Percentiles rank a stretch among this genome's conserved stretches.
Conservation (phyloP, 2,113 vertebrate species). For the Phoenicopterus ruber region DNA sequence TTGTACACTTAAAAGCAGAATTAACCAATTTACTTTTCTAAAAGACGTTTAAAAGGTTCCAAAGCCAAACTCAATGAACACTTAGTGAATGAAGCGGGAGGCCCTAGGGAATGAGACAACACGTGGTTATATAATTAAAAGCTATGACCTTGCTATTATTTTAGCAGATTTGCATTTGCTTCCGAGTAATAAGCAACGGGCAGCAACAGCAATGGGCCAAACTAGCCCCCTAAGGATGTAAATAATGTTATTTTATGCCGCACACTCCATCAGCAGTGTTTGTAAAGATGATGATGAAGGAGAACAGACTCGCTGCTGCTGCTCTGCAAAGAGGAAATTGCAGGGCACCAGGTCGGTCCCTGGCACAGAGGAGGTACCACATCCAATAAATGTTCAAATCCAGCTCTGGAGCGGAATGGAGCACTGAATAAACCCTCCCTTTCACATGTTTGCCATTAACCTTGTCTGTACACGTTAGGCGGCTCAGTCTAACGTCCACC, state of each 20-base stretch:
- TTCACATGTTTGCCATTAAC: fast-evolving
- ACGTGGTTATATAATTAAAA: not conserved
- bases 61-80: not conserved
- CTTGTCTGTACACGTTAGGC: fast-evolving
- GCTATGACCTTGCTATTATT: not conserved
- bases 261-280: not conserved
- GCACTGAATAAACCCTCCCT: not conserved
- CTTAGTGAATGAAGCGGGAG: not conserved
- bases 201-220: not conserved
- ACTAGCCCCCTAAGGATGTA: not conserved
- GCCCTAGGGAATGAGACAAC: not conserved
- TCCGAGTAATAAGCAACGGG: not conserved
- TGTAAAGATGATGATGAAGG: not conserved
- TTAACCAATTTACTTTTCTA: not conserved
- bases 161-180: not conserved
- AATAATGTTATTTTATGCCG: not conserved
- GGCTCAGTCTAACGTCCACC: not conserved
- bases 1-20: not conserved
- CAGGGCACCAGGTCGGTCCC: not conserved
- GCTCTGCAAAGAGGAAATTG: not conserved
- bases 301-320: not conserved
- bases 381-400: not conserved
- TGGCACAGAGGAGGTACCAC: not conserved
- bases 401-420: fast-evolving
- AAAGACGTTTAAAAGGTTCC: not conserved